Base-by-base conservation (phyloP, 2,888 invertebrate genomes). In the Netelia fuscicornis region DNA sequence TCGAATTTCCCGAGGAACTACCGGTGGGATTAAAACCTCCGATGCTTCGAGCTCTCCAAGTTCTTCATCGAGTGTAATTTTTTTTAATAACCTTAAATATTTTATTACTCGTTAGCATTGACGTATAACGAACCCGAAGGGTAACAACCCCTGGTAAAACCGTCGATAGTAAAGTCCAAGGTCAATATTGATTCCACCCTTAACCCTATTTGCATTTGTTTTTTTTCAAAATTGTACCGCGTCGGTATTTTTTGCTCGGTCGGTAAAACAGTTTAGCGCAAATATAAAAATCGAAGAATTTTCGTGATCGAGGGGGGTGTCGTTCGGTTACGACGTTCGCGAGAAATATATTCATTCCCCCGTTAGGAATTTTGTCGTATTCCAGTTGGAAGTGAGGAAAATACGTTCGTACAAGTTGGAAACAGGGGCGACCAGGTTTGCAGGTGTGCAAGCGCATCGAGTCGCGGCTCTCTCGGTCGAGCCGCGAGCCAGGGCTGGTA, bases 391-490 rank as follows among this genome's bases (percentile, higher is more conserved):
- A 17, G n/a, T 10, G 10, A 58, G 20, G 17, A 58, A 58, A 48
- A 48, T 48, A 48, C 48, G 2, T 48, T 6, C 8, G 11, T 2
- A 11, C 13, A 13, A 13, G 2, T 48, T 48, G 11, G 67, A 42
- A 75, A 58, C 67, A 60, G 76, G 71, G 54, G 62, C 48, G 68
- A 80, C 37, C 86, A 81, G 84, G 85, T 80, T 84, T 84, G 81
- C 86, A 85, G 86, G 86, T 83, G 84, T 84, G 81, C 77, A 83
- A 60, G 78, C 72, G 78, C 76, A 80, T 65, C 54, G 58, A 74
- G 71, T 68, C 65, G 74, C 42, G 74, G 67, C 68, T 37, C 37
- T 37, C 58, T 58, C 67, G 60, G 58, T 5, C 65, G 68, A 44
- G 67, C 17, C 70, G 77, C 65, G 54, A 68, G 81, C 48, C 79